Conservation (phyloP, 1,140 invertebrate species). For the Lordiphosa clarofinis region DNA sequence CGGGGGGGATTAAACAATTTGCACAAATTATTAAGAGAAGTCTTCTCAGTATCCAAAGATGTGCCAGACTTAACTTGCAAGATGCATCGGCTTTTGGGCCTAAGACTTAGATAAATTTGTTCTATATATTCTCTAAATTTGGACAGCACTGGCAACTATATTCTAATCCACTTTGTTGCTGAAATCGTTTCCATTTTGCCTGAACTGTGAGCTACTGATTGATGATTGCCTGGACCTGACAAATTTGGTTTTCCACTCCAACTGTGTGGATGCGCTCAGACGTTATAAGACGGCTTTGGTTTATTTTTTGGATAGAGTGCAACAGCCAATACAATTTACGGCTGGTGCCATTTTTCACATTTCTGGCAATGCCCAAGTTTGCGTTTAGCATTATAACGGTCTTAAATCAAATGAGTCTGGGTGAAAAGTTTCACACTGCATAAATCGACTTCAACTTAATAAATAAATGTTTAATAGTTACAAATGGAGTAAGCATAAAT, state of each 20-base stretch:
- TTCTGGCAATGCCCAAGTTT: constrained; percentile 48
- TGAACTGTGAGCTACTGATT: constrained; percentile 30
- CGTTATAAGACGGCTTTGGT: constrained; percentile 26
- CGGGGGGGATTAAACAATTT: too few species aligned
- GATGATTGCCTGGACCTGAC: constrained; percentile 21
- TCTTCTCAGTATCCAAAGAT: too few species aligned
- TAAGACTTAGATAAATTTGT: too few species aligned
- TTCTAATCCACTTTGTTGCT: constrained; percentile 16
- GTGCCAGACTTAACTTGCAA: too few species aligned
- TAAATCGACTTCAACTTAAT: too few species aligned
- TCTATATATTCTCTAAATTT: constrained; percentile 26
- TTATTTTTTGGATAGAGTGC: constrained; percentile 27
- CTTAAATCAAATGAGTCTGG: constrained; percentile 46
- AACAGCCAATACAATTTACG: constrained; percentile 28
- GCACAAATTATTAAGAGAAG: too few species aligned
- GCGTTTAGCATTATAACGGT: constrained; percentile 54
- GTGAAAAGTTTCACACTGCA: constrained; percentile 30
- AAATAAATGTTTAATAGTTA: too few species aligned
- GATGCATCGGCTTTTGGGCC: too few species aligned
- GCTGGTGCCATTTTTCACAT: constrained; percentile 44
- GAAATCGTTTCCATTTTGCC: constrained; percentile 34
- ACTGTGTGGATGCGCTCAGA: constrained; percentile 21
- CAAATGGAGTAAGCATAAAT: too few species aligned
- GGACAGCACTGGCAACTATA: constrained; percentile 14
- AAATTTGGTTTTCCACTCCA: constrained; percentile 26